Conservation (phyloP, 2,113 vertebrate species). For the Periophthalmodon schlosseri region DNA sequence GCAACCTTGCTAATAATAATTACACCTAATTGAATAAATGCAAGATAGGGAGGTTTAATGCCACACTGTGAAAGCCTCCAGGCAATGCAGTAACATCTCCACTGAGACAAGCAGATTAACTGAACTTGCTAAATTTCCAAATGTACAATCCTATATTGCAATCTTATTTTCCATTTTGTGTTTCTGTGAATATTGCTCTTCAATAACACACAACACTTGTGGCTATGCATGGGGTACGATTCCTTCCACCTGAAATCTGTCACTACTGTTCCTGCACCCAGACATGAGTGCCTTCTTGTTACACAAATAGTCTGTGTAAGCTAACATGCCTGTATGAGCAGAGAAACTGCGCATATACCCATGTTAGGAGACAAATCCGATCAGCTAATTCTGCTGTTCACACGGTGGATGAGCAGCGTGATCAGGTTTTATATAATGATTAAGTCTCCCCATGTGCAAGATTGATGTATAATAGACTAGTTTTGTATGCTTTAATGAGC, state of each 20-base stretch:
- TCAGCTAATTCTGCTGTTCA: slow-evolving; percentile 40
- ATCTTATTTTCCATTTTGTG: neutral
- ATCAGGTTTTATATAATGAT: slow-evolving; percentile 34
- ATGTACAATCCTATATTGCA: no score
- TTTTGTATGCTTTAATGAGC: slow-evolving; percentile 62
- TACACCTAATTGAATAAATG: no score
- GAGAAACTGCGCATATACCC: slow-evolving; percentile 3
- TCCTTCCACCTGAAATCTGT: slow-evolving; percentile 46
- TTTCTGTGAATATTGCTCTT: slow-evolving; percentile 33
- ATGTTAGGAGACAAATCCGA: slow-evolving; percentile 20
- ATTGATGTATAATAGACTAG: slow-evolving; percentile 27
- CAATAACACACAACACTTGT: slow-evolving; percentile 64
- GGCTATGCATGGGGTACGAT: slow-evolving; percentile 47
- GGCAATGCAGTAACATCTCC: no score
- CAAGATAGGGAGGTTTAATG: no score
- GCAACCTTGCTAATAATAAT: no score
- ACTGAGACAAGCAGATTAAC: no score
- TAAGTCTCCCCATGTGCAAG: slow-evolving; percentile 17
- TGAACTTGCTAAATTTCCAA: no score
- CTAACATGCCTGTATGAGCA: slow-evolving; percentile 17
- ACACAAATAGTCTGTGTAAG: neutral
- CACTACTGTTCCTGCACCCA: neutral
- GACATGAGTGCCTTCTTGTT: neutral
- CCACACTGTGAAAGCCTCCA: no score
- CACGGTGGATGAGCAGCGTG: slow-evolving; percentile 20